Conservation (phyloP, 2,888 invertebrate genomes). For the Macrophya alboannulata region DNA sequence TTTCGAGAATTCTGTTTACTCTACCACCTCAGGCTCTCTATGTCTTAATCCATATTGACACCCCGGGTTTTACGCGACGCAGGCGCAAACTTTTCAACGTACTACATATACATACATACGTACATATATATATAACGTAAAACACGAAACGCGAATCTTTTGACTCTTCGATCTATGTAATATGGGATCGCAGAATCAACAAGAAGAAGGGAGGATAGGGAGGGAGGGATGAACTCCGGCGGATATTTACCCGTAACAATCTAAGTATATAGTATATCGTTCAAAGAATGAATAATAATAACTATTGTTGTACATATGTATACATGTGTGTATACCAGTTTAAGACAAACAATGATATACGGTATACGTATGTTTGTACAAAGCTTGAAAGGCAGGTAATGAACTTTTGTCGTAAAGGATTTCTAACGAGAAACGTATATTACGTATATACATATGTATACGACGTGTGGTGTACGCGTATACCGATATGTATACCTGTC, state of each 20-base stretch:
- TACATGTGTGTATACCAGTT: background rate
- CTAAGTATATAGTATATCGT: background rate
- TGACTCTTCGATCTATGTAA: background rate
- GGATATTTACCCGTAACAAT: background rate
- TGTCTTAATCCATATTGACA: conserved; percentile 51
- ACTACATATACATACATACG: background rate
- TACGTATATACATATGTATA: background rate
- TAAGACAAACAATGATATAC: background rate
- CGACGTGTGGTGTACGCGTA: background rate
- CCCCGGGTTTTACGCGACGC: conserved; percentile 33
- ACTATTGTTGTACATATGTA: background rate
- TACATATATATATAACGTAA: background rate
- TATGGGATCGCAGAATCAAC: background rate
- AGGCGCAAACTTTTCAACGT: conserved; percentile 25
- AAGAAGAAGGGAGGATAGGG: background rate
- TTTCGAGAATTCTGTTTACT: conserved; percentile 38
- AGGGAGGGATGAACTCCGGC: background rate
- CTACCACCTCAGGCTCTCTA: conserved; percentile 3
- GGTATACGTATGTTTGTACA: background rate
- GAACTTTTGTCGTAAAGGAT: background rate
- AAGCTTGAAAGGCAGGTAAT: conserved; percentile 9
- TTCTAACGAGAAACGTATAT: background rate
- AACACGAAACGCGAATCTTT: background rate
- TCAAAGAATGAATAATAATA: background rate
- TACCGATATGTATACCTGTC: background rate